Base-by-base conservation (phyloP, 2,888 invertebrate species). In the Drosophila incognita region DNA sequence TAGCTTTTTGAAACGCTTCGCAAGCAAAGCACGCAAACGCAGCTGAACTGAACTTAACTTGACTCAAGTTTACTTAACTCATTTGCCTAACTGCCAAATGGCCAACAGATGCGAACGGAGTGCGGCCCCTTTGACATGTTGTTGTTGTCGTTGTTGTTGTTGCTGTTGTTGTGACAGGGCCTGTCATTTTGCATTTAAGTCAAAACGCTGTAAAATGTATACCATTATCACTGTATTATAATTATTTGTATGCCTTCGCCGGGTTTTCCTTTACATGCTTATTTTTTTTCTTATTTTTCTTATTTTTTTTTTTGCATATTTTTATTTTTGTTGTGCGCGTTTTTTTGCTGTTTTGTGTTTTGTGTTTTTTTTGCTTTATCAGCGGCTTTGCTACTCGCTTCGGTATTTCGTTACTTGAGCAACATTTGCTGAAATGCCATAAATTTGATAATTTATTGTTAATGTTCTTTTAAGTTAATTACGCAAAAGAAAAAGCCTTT, bases 371-470 rank as follows among this genome's bases (percentile, higher is more conserved):
- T 18, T 69, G 83, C 71, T 79, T 72, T 87, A 87, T 84, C 83
- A 81, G 87, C 82, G 73, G 46, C 51, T 79, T 76, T 56, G 52
- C 57, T 53, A 21, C 21, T 59, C 49, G 52, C 54, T 64, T 51
- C 40, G 40, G 27, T 40, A 56, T 59, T 64, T 59, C 57, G 58
- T 65, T 76, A 35, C 59, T 54, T 54, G 42, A 31, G 52, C 46
- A 65, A 69, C 69, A 65, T 79, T 81, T 79, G 87, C 82, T 79
- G 73, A 87, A 79, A 72, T 74, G 81, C 60, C 88, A 85, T 89
- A 88, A 86, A 79, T 76, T 85, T 65, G 60, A 63, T 76, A 88
- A 88, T 85, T 88, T 87, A 88, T 81, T 83, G 76, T 85, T 77
- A 76, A 82, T 84, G 78, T 76, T 89, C 74, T 74, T 80, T 77